Evolutionary conservation across 2,113 vertebrate genomes (phyloP), one percentile per base, ranked within the genome.

Genomic region (Aegotheles bennettii): DNA sequence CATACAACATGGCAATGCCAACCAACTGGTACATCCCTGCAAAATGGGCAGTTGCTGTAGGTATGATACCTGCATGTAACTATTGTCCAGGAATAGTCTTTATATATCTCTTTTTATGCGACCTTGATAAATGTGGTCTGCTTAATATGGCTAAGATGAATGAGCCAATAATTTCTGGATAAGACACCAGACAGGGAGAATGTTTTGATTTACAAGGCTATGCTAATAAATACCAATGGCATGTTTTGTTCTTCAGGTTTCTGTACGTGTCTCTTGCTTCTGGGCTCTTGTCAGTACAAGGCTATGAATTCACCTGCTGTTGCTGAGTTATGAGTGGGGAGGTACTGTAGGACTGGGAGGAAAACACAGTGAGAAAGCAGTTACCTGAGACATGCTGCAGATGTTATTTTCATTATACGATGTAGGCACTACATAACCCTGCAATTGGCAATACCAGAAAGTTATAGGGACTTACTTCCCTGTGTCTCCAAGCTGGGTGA

Each of bases 181-280:
- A 96, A 95, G 94, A 93, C 86, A 92, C 73, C 42, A 63, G 97
- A 96, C 95, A 96, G 89, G 94, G 54, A 71, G 65, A 20, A 31
- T 90, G 53, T 73, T 96, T 96, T 97, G 97, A 97, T 97, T 97
- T 97, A 97, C 97, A 95, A 63, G 87, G 90, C 69, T 96, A 93
- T 96, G 96, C 92, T 96, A 97, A 97, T 97, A 97, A 96, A 97
- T 80, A 95, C 82, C 1, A 0, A 43, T 81, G 91, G 73, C 33
- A 50, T 63, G 54, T 94, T 97, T 96, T 93, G 91, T 61, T 94
- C 84, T 86, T 87, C 70, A 80, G 75, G 75, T 87, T 94, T 38
- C 79, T 91, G 21, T 71, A 26, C 43, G 45, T 20, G 16, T 54
- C 33, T 91, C 42, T 68, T 84, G 56, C 64, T 92, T 51, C 79